A percentile compares a stretch with the other conserved stretches of the same genome.
These are phyloP conservation scores for Gobio gobio DNA, from an alignment of 2,113 vertebrate species.

Conservation along the genomic window DNA sequence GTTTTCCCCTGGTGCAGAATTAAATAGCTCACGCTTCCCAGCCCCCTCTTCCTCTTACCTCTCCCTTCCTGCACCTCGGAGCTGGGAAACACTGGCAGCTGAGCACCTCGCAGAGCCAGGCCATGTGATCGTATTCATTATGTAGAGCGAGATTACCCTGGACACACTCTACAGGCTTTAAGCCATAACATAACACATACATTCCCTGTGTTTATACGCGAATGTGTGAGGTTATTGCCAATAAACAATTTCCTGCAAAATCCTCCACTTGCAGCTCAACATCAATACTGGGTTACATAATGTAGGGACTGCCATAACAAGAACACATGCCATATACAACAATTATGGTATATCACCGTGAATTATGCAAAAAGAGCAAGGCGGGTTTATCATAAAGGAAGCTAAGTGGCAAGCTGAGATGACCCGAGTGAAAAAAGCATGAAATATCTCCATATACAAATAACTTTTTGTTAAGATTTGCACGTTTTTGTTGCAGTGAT, in stretches of 20 bases:
- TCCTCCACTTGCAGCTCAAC: slow-evolving; percentile 1
- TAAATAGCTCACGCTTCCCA: slow-evolving; percentile 25
- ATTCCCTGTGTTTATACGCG: background rate
- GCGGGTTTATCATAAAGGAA: background rate
- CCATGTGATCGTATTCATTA: slow-evolving; percentile 32
- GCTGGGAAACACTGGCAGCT: slow-evolving; percentile 40
- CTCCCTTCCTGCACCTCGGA: slow-evolving; percentile 22
- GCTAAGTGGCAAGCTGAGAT: background rate
- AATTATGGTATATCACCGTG: background rate
- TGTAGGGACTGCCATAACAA: background rate
- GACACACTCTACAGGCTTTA: slow-evolving; percentile 9
- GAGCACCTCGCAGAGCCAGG: background rate
- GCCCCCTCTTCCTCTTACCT: slow-evolving; percentile 33
- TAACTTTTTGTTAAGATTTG: background rate
- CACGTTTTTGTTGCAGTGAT: background rate
- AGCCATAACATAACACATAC: slow-evolving; percentile 18
- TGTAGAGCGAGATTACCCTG: background rate
- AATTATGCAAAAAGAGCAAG: slow-evolving; percentile 25
- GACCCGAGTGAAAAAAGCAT: background rate
- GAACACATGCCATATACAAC: background rate
- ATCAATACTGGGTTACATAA: slow-evolving; percentile 21
- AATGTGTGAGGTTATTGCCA: background rate
- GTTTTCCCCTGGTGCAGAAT: slow-evolving; percentile 36
- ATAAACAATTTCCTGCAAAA: background rate
- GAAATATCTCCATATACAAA: background rate